These are phyloP conservation scores for Misgurnus anguillicaudatus DNA, from an alignment of 2,113 vertebrate species.

Conservation along the genomic window DNA sequence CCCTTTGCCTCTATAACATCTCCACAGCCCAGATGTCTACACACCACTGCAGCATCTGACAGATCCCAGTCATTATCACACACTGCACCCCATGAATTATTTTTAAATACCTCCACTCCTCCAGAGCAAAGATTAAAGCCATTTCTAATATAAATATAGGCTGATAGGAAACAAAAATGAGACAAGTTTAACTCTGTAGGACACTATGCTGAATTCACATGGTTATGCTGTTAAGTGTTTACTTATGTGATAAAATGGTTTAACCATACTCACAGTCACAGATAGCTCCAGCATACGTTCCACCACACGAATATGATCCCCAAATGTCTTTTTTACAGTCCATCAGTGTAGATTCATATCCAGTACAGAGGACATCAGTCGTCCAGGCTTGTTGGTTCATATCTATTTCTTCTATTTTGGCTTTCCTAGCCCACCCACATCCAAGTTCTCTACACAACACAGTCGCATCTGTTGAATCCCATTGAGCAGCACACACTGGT, in stretches of 20 bases:
- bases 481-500: no score
- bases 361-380: not conserved
- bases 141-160: not conserved
- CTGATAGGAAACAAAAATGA: not conserved
- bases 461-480: no score
- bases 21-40: not conserved
- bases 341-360: not conserved
- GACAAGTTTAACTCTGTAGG: no score
- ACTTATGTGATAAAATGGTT: not conserved
- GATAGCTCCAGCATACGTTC: conserved; percentile 12
- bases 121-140: conserved; percentile 13
- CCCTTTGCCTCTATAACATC: not conserved
- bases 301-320: conserved; percentile 4
- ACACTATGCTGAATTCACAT: no score
- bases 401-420: not conserved
- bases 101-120: conserved; percentile 7
- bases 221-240: not conserved
- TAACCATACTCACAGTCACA: not conserved
- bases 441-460: no score
- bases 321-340: not conserved
- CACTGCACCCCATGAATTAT: no score
- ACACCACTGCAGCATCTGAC: conserved; percentile 8
- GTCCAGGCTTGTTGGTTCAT: not conserved
- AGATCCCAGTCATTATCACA: no score
- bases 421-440: not conserved